Percentiles rank a stretch among this genome's conserved stretches.
Conservation (phyloP, 2,888 invertebrate genomes). For the Barypeithes pellucidus region DNA sequence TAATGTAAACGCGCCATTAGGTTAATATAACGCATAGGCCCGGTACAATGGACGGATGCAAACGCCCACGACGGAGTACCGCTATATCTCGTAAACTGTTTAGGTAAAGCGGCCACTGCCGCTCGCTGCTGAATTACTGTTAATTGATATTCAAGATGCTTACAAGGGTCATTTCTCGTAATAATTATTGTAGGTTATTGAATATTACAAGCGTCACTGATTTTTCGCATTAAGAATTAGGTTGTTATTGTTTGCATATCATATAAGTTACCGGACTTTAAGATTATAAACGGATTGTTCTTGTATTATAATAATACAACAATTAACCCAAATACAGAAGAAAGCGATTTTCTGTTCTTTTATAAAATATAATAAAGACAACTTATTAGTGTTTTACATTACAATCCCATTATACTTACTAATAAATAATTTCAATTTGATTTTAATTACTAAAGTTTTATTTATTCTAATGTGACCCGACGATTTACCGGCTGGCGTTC, state of each 20-base stretch:
- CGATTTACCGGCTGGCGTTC: too few relatives aligned
- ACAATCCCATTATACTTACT: too few relatives aligned
- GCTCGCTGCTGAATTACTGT: slow-evolving; percentile 31
- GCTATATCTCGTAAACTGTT: slow-evolving; percentile 31
- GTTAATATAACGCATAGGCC: slow-evolving; percentile 13
- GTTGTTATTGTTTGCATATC: neutral
- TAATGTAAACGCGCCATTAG: too few relatives aligned
- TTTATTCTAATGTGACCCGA: too few relatives aligned
- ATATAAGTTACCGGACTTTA: neutral
- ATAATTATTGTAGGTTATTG: slow-evolving; percentile 11
- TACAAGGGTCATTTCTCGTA: slow-evolving; percentile 15
- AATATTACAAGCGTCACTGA: neutral
- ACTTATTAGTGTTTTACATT: too few relatives aligned
- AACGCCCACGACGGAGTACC: slow-evolving; percentile 17
- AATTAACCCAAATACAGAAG: slow-evolving; percentile 1
- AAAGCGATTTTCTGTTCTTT: neutral
- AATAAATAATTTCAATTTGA: too few relatives aligned
- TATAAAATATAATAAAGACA: too few relatives aligned
- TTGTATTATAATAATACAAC: neutral
- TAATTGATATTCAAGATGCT: slow-evolving; percentile 38
- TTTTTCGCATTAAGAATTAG: neutral
- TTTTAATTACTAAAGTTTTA: too few relatives aligned
- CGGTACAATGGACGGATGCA: slow-evolving; percentile 4
- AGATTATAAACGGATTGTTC: neutral
- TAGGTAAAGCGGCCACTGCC: slow-evolving; percentile 21